Percentiles rank a stretch among this genome's conserved stretches.
phyloP scores from a whole-genome alignment of 2,888 invertebrate species.

The Campoplex nolae region DNA sequence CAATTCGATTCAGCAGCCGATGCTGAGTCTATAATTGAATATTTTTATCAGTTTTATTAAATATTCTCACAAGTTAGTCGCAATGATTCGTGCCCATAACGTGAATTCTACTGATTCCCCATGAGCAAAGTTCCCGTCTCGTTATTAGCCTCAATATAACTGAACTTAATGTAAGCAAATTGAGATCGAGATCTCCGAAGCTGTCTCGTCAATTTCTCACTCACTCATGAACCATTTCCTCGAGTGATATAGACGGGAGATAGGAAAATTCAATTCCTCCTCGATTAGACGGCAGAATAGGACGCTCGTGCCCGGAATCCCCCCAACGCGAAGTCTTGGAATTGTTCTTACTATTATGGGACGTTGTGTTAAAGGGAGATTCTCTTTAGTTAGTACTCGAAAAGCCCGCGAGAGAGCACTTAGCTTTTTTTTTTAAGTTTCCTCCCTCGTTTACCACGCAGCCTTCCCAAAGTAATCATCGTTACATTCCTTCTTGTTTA shows the following conservation, averaged over 20 bases:
- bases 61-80: background rate
- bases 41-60: background rate
- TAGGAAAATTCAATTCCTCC: conserved; percentile 79
- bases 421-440: background rate
- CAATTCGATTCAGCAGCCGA: background rate
- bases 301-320: conserved; percentile 76
- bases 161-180: conserved; percentile 24
- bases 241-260: conserved; percentile 62
- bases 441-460: conserved; percentile 15
- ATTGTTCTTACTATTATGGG: conserved; percentile 59
- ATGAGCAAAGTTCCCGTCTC: conserved; percentile 20
- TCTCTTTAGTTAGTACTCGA: conserved; percentile 5
- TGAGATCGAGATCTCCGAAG: conserved; percentile 26
- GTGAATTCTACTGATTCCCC: conserved; percentile 8
- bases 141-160: conserved; percentile 51
- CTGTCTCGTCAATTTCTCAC: conserved; percentile 38
- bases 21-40: background rate
- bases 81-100: background rate
- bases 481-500: background rate
- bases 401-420: conserved; percentile 28
- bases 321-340: conserved; percentile 68
- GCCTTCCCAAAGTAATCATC: conserved; percentile 26
- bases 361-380: conserved; percentile 20
- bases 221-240: conserved; percentile 18
- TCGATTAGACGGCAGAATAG: conserved; percentile 77